Percentiles rank a stretch among this genome's conserved stretches.
Conservation (phyloP, 2,797 vertebrate species). For the Halcyon leucocephala region DNA sequence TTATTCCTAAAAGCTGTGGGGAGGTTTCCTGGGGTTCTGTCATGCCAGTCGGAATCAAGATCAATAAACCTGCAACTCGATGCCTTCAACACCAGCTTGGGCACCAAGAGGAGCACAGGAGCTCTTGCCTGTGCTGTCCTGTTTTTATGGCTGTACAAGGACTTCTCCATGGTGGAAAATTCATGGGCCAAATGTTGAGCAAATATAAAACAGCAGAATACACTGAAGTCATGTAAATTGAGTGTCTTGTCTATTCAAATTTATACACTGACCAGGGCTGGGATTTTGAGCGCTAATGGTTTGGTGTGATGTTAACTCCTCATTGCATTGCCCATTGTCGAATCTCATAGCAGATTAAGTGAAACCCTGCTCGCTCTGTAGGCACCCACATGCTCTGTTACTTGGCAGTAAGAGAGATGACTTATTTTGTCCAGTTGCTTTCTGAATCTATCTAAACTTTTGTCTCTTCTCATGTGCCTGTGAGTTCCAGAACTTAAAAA, state of each 20-base stretch:
- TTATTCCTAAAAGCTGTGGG: background rate
- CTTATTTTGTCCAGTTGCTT: background rate
- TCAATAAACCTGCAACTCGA: background rate
- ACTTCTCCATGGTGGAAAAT: background rate
- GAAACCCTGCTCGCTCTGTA: background rate
- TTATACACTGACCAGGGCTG: background rate
- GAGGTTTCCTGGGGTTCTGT: background rate
- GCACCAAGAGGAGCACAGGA: background rate
- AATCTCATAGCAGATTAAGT: background rate
- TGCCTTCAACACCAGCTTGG: background rate
- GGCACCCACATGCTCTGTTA: rapidly evolving
- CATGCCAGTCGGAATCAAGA: background rate
- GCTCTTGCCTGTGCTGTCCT: background rate
- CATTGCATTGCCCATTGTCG: background rate
- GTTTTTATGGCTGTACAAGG: background rate
- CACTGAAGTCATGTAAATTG: background rate
- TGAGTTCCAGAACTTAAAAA: background rate
- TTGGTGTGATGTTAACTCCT: background rate
- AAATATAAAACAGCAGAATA: background rate
- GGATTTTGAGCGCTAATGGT: background rate
- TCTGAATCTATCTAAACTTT: background rate
- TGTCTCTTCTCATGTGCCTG: background rate
- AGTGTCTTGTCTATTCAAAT: background rate
- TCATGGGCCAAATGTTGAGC: background rate
- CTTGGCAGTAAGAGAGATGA: background rate